Percentiles rank a stretch among this genome's conserved stretches.
Evolutionary conservation across 2,888 invertebrate genomes (phyloP).

Genomic region (Ischnus inquisitorius): DNA sequence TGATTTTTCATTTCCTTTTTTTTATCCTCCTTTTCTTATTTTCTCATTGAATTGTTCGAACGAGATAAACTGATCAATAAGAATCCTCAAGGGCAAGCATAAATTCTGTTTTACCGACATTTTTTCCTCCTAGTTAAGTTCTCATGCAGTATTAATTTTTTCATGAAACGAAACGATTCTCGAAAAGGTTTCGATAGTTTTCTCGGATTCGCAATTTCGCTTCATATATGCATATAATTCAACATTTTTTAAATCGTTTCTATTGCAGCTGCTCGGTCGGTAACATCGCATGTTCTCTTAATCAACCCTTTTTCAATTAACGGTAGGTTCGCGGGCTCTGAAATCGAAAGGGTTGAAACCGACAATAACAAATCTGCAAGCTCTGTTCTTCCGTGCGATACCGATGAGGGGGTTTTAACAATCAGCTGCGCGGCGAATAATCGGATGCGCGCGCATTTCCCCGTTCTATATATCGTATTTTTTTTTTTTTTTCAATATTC

Average conservation of each 20-base stretch:
- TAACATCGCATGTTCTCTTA: neutral
- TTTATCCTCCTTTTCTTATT: neutral
- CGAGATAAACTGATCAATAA: neutral
- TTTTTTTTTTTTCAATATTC: neutral
- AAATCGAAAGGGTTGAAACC: neutral
- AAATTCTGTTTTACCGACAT: slow-evolving; percentile 5
- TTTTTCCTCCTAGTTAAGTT: neutral
- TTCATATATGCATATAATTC: neutral
- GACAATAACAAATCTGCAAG: neutral
- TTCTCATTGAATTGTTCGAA: neutral
- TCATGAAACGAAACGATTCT: neutral
- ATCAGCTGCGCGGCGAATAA: slow-evolving; percentile 9
- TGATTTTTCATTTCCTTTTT: neutral
- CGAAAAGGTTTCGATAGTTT: neutral
- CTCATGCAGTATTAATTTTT: neutral
- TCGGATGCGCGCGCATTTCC: slow-evolving; percentile 1
- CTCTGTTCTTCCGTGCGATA: neutral
- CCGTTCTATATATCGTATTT: neutral
- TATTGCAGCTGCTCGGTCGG: neutral
- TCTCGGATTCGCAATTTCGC: neutral
- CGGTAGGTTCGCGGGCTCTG: neutral
- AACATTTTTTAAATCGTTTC: neutral
- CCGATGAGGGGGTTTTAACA: neutral
- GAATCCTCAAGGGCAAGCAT: neutral
- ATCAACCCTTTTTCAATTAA: neutral